Percentiles rank a stretch among this genome's conserved stretches.
Conservation (phyloP, 1,140 invertebrate genomes). For the Drosophila pruinosa region DNA sequence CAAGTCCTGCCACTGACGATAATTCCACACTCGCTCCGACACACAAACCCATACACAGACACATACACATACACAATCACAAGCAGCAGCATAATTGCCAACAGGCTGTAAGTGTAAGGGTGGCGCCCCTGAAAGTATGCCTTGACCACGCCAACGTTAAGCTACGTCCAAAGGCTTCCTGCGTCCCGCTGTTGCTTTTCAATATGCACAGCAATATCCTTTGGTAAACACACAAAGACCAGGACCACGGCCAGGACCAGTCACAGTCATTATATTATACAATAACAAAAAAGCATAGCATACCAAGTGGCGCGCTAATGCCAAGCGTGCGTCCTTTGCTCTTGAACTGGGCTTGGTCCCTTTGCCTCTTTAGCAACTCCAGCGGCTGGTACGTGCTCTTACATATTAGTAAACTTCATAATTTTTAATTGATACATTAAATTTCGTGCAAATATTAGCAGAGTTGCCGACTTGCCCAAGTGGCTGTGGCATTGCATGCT, state of each 20-base stretch:
- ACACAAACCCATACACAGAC: constrained; percentile 28
- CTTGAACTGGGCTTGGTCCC: neutral
- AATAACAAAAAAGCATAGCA: constrained; percentile 70
- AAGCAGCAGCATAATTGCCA: constrained; percentile 67
- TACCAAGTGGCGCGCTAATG: constrained; percentile 72
- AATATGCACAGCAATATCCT: constrained; percentile 81
- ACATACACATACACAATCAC: neutral
- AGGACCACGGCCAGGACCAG: neutral
- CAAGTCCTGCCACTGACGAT: constrained; percentile 77
- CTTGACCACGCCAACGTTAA: constrained; percentile 73
- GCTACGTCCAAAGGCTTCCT: constrained; percentile 41
- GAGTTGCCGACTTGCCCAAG: constrained; percentile 28
- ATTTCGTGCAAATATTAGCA: constrained; percentile 77
- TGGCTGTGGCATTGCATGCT: too few relatives aligned
- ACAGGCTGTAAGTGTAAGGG: constrained; percentile 33
- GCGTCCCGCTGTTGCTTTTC: constrained; percentile 65
- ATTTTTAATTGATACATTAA: constrained; percentile 83
- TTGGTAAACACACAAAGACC: constrained; percentile 69
- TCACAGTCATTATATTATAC: constrained; percentile 69
- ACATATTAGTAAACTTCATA: constrained; percentile 83
- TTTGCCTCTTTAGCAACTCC: neutral
- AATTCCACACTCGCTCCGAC: constrained; percentile 64
- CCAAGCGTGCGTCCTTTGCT: constrained; percentile 23
- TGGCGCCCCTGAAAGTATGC: constrained; percentile 57
- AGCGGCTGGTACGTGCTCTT: constrained; percentile 72